Evolutionary conservation across 2,797 vertebrate genomes (phyloP), one percentile per base, ranked within the genome.

Genomic region (Macrochelys suwanniensis): DNA sequence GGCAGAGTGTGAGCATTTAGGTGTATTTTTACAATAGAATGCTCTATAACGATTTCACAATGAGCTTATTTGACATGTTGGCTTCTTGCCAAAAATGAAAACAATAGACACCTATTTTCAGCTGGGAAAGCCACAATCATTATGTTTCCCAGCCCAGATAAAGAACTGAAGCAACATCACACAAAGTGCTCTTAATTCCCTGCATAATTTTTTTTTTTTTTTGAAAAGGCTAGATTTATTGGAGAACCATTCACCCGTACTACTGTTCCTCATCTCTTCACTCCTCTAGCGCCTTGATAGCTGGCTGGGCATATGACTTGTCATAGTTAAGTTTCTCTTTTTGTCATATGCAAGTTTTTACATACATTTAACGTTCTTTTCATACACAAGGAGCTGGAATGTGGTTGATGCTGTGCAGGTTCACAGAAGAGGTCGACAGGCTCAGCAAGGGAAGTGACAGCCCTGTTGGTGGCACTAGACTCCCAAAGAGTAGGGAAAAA

Each of bases 31-130:
- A 49, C 23, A 57, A 91, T 84, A 21, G 79, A 53, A 56, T 78
- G 42, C 50, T 85, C 76, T 78, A 54, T 83, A 76, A 50, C 21
- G 56, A 82, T 80, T 79, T 84, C 89, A 31, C 87, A 80, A 94
- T 87, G 95, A 51, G 49, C 15, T 1, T 3, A 16, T 93, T 92
- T 95, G 91, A 94, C 87, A 95, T 74, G n/a, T 82, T 95, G 95
- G 95, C 92, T 88, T 84, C 74, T 92, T 45, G 87, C 92, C 93
- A 95, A 56, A 81, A 94, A 11, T 61, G 82, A 94, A 94, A 95
- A 95, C 90, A 96, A 93, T 83, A 74, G 92, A 77, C 31, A 88
- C 83, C 85, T 95, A 94, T 95, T 97, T 97, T 95, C 96, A 94
- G 74, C 88, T 96, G 90, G 93, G 92, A 97, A 96, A 93, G 49